Evolutionary conservation across 1,140 invertebrate genomes (phyloP).

Genomic region (Hylaeus volcanicus): DNA sequence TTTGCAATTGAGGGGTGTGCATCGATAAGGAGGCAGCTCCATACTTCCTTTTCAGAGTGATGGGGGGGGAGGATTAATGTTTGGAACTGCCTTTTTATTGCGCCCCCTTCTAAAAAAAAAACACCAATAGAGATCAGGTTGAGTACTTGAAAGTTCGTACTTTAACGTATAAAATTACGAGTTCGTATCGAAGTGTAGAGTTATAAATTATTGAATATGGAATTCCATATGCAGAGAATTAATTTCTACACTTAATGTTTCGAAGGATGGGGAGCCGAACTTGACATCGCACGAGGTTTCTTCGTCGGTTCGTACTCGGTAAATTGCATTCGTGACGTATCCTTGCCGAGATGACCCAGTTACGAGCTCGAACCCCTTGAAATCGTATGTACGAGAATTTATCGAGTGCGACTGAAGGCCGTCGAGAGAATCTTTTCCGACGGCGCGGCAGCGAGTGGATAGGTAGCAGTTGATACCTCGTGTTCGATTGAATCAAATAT

Average conservation of each 20-base stretch:
- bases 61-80: too few species aligned
- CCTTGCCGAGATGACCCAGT: constrained; percentile 65
- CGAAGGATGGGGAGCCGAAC: constrained; percentile 40
- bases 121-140: too few species aligned
- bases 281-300: constrained; percentile 65
- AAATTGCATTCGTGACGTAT: constrained; percentile 61
- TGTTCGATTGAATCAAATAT: neutral
- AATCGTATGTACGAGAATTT: constrained; percentile 47
- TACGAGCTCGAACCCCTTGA: constrained; percentile 51
- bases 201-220: too few species aligned
- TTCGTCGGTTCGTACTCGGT: constrained; percentile 35
- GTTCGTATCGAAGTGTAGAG: neutral
- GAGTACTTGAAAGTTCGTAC: too few species aligned
- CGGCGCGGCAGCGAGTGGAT: neutral
- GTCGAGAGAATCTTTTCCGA: constrained; percentile 29
- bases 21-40: too few species aligned
- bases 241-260: neutral
- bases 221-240: too few species aligned
- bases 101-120: too few species aligned
- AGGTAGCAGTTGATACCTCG: neutral
- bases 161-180: too few species aligned
- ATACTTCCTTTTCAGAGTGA: too few species aligned
- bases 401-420: constrained; percentile 42
- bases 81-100: too few species aligned
- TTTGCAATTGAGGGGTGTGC: too few species aligned